Percentiles rank a stretch among this genome's conserved stretches.
Conservation (phyloP, 1,140 invertebrate species). For the Calliphora vicina region DNA sequence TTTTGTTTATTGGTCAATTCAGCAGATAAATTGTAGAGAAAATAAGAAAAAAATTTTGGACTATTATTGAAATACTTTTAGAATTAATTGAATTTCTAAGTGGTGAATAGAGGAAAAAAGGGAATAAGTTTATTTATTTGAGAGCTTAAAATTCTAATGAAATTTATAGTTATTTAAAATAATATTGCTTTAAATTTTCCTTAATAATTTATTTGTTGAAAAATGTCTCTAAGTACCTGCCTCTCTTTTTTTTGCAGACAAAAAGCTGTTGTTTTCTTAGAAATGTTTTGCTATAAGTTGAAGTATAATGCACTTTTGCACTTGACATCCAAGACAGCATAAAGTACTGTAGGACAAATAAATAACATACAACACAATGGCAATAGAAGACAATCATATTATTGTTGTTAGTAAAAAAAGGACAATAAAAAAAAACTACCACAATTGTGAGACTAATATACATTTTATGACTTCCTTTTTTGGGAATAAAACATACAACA, state of each 20-base stretch:
- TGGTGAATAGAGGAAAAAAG: not conserved
- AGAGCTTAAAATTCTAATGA: too few relatives aligned
- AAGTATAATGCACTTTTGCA: constrained; percentile 6
- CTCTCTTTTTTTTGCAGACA: too few relatives aligned
- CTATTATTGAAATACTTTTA: not conserved
- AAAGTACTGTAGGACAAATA: not conserved
- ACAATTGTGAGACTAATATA: constrained; percentile 14
- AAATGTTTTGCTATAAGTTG: not conserved
- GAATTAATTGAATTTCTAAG: not conserved
- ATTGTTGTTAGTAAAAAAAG: not conserved
- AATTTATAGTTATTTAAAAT: too few relatives aligned
- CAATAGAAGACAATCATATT: not conserved
- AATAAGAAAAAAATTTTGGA: not conserved
- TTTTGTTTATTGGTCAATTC: not conserved
- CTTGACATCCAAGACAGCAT: not conserved
- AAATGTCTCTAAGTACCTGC: too few relatives aligned
- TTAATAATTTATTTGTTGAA: too few relatives aligned
- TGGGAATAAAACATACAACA: not conserved
- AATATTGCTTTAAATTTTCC: too few relatives aligned
- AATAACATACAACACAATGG: not conserved
- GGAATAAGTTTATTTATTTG: too few relatives aligned
- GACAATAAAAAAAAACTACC: not conserved
- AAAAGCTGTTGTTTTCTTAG: too few relatives aligned
- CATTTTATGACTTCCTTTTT: constrained; percentile 2
- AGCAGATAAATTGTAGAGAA: not conserved